Percentiles rank a stretch among this genome's conserved stretches.
Conservation (phyloP, 2,113 vertebrate genomes). For the cat (Felis catus) region DNA sequence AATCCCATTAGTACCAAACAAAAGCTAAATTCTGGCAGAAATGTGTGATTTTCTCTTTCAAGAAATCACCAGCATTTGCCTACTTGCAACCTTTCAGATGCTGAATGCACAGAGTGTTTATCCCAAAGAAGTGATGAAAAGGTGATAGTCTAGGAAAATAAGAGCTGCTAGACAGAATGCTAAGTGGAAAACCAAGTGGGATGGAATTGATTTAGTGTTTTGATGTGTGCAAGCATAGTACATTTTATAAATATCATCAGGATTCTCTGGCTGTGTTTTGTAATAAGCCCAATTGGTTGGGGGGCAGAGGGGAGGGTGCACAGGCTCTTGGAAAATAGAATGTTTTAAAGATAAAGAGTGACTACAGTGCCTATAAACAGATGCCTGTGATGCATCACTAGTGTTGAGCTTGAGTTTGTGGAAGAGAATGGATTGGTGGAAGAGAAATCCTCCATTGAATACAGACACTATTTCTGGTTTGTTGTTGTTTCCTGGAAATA, state of each 20-base stretch:
- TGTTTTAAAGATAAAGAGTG: not conserved
- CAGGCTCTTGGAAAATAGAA: not conserved
- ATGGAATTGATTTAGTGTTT: not conserved
- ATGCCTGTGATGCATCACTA: not conserved
- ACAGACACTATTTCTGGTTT: not conserved
- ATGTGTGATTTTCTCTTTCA: not conserved
- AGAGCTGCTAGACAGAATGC: not conserved
- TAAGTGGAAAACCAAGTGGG: not conserved
- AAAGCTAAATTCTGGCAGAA: not conserved
- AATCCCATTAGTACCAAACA: not conserved
- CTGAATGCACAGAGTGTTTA: not conserved
- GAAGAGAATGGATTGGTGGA: not conserved
- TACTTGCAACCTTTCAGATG: not conserved
- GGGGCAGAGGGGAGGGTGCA: not conserved
- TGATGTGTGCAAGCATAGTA: not conserved
- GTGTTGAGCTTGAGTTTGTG: not conserved
- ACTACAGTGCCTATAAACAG: not conserved
- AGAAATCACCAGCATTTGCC: not conserved
- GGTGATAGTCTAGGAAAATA: not conserved
- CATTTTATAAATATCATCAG: not conserved
- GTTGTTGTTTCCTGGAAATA: not conserved
- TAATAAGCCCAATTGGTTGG: not conserved
- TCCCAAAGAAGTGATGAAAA: not conserved
- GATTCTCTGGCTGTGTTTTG: not conserved
- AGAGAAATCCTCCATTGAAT: not conserved